Conservation (phyloP, 2,888 invertebrate genomes). For the Drosophila melanosoma region DNA sequence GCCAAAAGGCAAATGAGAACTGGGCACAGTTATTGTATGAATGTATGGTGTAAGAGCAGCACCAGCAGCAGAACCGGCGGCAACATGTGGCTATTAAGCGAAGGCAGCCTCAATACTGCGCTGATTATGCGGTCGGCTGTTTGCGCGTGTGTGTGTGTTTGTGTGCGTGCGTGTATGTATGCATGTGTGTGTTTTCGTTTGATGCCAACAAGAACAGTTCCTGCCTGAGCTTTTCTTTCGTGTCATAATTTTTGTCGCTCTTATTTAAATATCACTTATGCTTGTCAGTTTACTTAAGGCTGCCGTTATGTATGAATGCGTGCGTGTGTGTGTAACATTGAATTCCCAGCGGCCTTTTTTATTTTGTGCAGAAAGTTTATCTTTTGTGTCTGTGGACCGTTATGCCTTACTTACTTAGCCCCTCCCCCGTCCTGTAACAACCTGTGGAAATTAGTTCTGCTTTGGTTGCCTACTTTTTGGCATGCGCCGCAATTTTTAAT, state of each 20-base stretch:
- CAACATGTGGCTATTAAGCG: slow-evolving; percentile 65
- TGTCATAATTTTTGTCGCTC: slow-evolving; percentile 20
- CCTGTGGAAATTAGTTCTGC: neutral
- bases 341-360: slow-evolving; percentile 51
- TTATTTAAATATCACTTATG: slow-evolving; percentile 72
- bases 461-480: slow-evolving; percentile 36
- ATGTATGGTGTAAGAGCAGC: slow-evolving; percentile 1
- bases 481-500: neutral
- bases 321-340: slow-evolving; percentile 21
- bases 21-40: slow-evolving; percentile 1
- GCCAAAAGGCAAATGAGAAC: neutral
- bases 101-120: slow-evolving; percentile 32
- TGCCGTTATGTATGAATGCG: slow-evolving; percentile 17
- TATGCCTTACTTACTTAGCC: neutral
- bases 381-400: slow-evolving; percentile 19
- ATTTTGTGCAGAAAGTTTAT: slow-evolving; percentile 38
- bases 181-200: neutral
- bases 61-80: slow-evolving; percentile 32
- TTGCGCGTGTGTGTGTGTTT: slow-evolving; percentile 19
- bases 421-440: no score
- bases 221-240: slow-evolving; percentile 32
- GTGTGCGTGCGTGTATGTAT: slow-evolving; percentile 6
- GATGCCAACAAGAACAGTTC: slow-evolving; percentile 43
- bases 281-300: slow-evolving; percentile 52
- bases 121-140: slow-evolving; percentile 11